phyloP scores from a whole-genome alignment of 2,113 vertebrate genomes.

The Acanthochromis polyacanthus region DNA sequence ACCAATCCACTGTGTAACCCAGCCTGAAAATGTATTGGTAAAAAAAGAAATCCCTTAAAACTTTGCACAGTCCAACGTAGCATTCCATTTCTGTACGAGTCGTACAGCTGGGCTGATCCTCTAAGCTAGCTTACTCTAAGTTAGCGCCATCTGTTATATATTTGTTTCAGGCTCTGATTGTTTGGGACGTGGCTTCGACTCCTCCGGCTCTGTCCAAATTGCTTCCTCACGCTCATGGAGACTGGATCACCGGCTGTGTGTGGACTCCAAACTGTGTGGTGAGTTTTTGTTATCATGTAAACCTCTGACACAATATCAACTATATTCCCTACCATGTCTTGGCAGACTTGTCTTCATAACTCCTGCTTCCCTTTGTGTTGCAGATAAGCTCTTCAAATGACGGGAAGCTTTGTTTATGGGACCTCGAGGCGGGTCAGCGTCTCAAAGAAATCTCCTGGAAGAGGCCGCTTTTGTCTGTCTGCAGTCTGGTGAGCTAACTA shows the following conservation, averaged over 20 bases:
- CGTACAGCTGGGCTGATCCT: neutral
- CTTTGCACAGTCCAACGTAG: no score
- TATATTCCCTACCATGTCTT: no score
- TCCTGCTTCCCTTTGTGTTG: neutral
- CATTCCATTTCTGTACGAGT: no score
- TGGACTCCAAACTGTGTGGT: slow-evolving; percentile 83
- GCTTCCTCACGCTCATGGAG: slow-evolving; percentile 86
- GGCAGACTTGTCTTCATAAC: neutral
- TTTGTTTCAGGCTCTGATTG: slow-evolving; percentile 81
- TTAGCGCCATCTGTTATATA: neutral
- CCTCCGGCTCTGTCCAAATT: slow-evolving; percentile 76
- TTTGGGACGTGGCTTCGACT: slow-evolving; percentile 84
- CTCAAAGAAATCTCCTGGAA: slow-evolving; percentile 83
- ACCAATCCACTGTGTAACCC: no score
- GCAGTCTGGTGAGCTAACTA: slow-evolving; percentile 81
- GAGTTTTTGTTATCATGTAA: neutral
- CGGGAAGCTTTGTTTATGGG: slow-evolving; percentile 86
- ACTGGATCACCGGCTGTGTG: slow-evolving; percentile 90
- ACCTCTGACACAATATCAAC: neutral
- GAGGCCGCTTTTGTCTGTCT: slow-evolving; percentile 83
- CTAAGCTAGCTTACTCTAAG: no score
- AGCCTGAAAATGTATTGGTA: no score
- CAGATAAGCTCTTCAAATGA: slow-evolving; percentile 89
- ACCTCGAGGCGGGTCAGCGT: slow-evolving; percentile 70
- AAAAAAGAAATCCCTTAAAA: no score